Evolutionary conservation across 1,140 invertebrate genomes (phyloP).

Genomic region (Penaeus japonicus): DNA sequence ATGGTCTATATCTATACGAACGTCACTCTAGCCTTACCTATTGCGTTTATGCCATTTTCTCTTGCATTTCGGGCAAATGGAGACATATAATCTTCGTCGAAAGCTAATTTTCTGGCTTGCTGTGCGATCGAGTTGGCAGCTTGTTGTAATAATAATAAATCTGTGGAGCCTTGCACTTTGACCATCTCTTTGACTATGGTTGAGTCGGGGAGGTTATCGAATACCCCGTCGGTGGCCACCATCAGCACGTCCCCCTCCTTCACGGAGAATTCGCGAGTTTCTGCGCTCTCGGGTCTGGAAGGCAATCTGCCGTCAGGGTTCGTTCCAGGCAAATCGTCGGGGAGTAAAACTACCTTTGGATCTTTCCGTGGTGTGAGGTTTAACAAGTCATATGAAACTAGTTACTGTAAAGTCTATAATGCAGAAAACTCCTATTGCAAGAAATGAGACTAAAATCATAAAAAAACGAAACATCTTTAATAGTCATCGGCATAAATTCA

Average conservation of each 20-base stretch:
- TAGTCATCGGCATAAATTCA: no score
- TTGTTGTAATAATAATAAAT: conserved; percentile 80
- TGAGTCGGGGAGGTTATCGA: conserved; percentile 95
- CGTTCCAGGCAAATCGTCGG: no score
- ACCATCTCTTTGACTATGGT: conserved; percentile 83
- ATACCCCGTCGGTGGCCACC: conserved; percentile 95
- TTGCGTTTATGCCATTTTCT: conserved; percentile 90
- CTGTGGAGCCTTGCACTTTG: conserved; percentile 72
- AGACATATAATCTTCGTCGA: conserved; percentile 93
- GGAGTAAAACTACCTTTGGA: no score
- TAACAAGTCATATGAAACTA: no score
- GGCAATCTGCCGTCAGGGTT: neutral
- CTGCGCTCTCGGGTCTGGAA: conserved; percentile 86
- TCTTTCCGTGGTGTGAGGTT: no score
- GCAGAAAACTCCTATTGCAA: no score
- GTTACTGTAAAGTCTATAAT: no score
- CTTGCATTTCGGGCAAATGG: conserved; percentile 93
- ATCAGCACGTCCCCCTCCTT: conserved; percentile 96
- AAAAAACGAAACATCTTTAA: no score
- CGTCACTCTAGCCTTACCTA: conserved; percentile 72
- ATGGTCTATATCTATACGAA: neutral
- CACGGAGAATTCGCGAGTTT: conserved; percentile 88
- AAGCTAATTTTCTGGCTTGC: conserved; percentile 90
- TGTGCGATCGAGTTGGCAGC: conserved; percentile 94
- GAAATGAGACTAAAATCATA: no score